Evolutionary conservation across 2,797 vertebrate genomes (phyloP).

Genomic region (Coendou prehensilis): DNA sequence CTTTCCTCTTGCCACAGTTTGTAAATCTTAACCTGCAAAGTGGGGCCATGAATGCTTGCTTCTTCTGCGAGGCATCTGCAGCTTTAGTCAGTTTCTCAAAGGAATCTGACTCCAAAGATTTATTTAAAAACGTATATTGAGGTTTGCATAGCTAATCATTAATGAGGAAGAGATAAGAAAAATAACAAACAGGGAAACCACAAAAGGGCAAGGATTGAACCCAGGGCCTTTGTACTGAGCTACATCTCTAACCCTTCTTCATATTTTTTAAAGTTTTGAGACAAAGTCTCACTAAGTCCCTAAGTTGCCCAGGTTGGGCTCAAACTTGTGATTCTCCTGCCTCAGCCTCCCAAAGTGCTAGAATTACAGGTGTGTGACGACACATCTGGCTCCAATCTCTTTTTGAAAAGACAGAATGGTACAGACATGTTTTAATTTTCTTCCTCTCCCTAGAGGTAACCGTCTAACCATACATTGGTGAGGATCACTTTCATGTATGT

Average conservation of each 20-base stretch:
- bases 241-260: not conserved
- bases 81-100: conserved; percentile 17
- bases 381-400: not conserved
- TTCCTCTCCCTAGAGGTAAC: not conserved
- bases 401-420: not conserved
- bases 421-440: not conserved
- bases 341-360: not conserved
- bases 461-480: not conserved
- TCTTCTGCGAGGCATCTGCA: not conserved
- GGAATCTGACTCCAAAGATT: not conserved
- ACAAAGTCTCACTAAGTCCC: not conserved
- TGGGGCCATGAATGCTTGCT: not conserved
- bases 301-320: not conserved
- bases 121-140: not conserved
- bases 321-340: not conserved
- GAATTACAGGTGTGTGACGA: not conserved
- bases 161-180: conserved; percentile 18
- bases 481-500: not conserved
- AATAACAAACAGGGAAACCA: not conserved
- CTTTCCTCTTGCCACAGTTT: not conserved
- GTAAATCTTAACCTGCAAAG: conserved; percentile 20
- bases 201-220: not conserved
- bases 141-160: not conserved
- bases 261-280: not conserved
- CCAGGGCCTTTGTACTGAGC: not conserved